Conservation (phyloP, 2,888 invertebrate genomes). For the Diarsia rubi region DNA sequence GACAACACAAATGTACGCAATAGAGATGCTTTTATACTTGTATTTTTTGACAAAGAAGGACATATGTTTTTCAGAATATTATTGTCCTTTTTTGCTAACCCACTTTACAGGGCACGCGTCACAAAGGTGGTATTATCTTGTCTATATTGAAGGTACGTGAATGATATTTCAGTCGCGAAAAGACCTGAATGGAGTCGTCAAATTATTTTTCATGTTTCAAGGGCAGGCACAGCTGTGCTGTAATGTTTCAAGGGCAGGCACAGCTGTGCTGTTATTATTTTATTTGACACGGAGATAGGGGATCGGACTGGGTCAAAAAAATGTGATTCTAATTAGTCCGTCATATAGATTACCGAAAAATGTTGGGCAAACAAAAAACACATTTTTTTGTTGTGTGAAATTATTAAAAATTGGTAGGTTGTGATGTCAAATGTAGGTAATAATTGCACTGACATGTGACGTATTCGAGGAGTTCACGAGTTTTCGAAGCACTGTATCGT, state of each 20-base stretch:
- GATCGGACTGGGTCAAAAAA: too few species aligned
- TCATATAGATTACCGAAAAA: too few species aligned
- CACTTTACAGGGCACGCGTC: conserved; percentile 42
- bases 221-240: background rate
- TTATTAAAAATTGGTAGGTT: too few species aligned
- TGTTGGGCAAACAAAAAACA: too few species aligned
- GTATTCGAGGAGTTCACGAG: too few species aligned
- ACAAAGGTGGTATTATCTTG: conserved; percentile 50
- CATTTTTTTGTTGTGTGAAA: too few species aligned
- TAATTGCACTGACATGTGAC: too few species aligned
- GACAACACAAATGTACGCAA: conserved; percentile 22
- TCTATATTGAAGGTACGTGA: conserved; percentile 35
- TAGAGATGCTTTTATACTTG: conserved; percentile 5
- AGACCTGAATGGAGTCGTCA: conserved; percentile 34
- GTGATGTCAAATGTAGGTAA: too few species aligned
- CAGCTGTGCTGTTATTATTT: conserved; percentile 3
- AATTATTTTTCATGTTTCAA: conserved; percentile 30
- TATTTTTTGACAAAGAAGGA: conserved; percentile 39
- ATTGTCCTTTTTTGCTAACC: conserved; percentile 53
- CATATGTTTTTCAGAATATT: conserved; percentile 50
- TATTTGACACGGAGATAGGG: background rate
- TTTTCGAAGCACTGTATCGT: too few species aligned
- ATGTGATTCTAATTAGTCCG: too few species aligned
- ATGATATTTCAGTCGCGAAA: conserved; percentile 43
- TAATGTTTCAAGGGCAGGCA: conserved; percentile 15